Evolutionary conservation across 2,797 vertebrate species (phyloP), one percentile per base, ranked within the genome.

Genomic region (Cossypha niveicapilla): DNA sequence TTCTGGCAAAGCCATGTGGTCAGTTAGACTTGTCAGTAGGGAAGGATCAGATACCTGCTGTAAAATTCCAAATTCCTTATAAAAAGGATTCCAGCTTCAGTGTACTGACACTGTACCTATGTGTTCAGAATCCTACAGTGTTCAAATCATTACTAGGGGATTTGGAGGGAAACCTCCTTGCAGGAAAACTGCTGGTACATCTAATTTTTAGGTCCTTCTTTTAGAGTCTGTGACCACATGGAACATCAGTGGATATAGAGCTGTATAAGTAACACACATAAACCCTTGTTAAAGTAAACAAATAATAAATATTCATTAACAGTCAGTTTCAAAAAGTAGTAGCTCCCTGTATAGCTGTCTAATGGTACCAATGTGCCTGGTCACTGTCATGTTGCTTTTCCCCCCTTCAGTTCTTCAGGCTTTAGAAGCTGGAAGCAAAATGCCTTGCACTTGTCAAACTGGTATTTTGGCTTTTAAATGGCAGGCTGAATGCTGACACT

Each of bases 391-490:
- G 23, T 5, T 92, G 65, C 48, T 44, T n/a, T 34, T 4, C 9
- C 30, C 19, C 13, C 10, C 6, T 34, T 70, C n/a, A 12, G 32
- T 85, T 77, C 44, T 83, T 23, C 45, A 45, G 71, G 28, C 30
- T 88, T 32, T 54, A 34, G 68, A 47, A 77, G 22, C 76, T 78
- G 47, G 18, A 83, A 57, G 58, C 39, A 37, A 54, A 93, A 47
- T 50, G 10, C 51, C 35, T 80, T 91, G 41, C n/a, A 2, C 27
- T 3, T 15, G 61, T 87, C 50, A 42, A 16, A 66, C 78, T 71
- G 81, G 83, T 75, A 74, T 85, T 89, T 71, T 80, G 56, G 56
- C n/a, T 94, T 84, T 54, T 39, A 66, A 58, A 75, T 58, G 45
- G 35, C 42, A 80, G 72, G 34, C 22, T 48, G 57, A 48, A 13